Evolutionary conservation across 92 coral and sea anemone species (phyloP).

Genomic region (Umimayanthus chanpuru): DNA sequence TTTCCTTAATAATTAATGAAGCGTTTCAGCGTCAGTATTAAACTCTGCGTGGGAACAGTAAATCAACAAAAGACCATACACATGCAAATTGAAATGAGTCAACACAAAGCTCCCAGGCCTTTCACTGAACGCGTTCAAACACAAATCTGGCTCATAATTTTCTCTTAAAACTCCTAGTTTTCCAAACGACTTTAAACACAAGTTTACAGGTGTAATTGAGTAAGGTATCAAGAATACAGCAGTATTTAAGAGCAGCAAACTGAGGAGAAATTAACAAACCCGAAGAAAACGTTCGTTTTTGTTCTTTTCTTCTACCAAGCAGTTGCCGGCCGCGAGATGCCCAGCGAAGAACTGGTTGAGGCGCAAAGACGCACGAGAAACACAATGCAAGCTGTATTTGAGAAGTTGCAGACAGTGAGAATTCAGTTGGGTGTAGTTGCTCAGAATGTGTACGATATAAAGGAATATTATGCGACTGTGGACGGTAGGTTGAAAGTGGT

Average conservation of each 20-base stretch:
- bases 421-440: constrained; percentile 10
- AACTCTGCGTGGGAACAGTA: constrained; percentile 1
- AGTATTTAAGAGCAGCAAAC: not conserved
- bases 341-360: not conserved
- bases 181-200: not conserved
- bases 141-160: not conserved
- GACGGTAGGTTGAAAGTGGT: constrained; percentile 30
- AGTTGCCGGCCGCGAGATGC: constrained; percentile 1
- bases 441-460: constrained; percentile 22
- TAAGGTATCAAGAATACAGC: not conserved
- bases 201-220: not conserved
- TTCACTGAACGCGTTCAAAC: not conserved
- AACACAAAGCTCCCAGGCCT: not conserved
- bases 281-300: not conserved
- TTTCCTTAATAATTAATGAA: constrained; percentile 31
- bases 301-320: not conserved
- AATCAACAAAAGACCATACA: constrained; percentile 24
- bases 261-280: not conserved
- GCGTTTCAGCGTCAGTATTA: constrained; percentile 35
- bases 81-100: not conserved
- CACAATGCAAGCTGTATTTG: constrained; percentile 5
- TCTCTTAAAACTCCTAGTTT: not conserved
- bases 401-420: constrained; percentile 23
- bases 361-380: not conserved
- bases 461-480: constrained; percentile 27